These are phyloP conservation scores for Odontocolon sp. DNA, from an alignment of 2,888 invertebrate genomes.

Conservation along the genomic window DNA sequence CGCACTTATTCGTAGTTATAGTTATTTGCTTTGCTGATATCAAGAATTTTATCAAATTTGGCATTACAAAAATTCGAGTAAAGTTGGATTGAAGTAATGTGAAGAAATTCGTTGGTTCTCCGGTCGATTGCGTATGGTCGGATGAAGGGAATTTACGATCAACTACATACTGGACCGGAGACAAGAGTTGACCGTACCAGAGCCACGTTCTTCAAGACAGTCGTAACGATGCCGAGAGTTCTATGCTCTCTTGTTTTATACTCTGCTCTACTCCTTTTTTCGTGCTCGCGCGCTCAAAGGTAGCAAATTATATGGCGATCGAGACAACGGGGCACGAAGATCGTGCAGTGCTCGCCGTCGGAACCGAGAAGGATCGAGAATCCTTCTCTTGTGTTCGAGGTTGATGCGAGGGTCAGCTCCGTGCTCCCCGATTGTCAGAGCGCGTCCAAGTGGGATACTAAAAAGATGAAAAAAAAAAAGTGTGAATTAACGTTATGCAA, in stretches of 20 bases:
- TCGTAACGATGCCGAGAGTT: too few species aligned
- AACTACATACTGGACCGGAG: neutral
- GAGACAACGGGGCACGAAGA: slow-evolving; percentile 66
- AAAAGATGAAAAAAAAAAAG: neutral
- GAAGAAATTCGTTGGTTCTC: slow-evolving; percentile 13
- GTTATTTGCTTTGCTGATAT: neutral
- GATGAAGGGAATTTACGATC: slow-evolving; percentile 21
- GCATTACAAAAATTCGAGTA: neutral
- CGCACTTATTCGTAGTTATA: neutral
- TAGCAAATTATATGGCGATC: slow-evolving; percentile 74
- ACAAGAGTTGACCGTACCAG: too few species aligned
- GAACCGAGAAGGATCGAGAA: slow-evolving; percentile 59
- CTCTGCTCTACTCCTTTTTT: slow-evolving; percentile 7
- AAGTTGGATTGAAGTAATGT: slow-evolving; percentile 16
- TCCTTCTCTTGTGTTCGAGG: slow-evolving; percentile 53
- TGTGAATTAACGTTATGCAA: neutral
- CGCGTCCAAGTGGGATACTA: too few species aligned
- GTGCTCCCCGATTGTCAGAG: slow-evolving; percentile 58
- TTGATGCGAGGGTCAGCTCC: slow-evolving; percentile 65
- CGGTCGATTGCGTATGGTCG: slow-evolving; percentile 12
- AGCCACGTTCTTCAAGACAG: too few species aligned
- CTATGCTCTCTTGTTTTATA: neutral
- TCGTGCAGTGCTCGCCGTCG: slow-evolving; percentile 61
- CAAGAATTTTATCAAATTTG: neutral
- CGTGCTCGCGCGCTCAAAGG: slow-evolving; percentile 57